These are phyloP conservation scores for Lampris incognitus DNA, from an alignment of 2,113 vertebrate species.

Conservation along the genomic window DNA sequence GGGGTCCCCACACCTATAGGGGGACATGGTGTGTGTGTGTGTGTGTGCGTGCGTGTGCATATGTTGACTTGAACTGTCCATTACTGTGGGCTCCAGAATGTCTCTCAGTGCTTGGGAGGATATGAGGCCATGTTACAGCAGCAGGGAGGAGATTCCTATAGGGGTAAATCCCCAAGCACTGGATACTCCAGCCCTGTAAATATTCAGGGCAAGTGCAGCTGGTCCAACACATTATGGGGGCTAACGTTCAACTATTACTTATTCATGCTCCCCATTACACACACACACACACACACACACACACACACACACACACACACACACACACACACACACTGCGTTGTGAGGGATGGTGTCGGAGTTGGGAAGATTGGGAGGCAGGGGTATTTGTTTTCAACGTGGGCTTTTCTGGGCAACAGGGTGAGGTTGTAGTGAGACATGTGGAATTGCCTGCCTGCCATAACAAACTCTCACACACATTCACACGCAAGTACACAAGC, in stretches of 20 bases:
- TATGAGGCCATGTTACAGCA: slow-evolving; percentile 25
- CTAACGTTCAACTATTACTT: slow-evolving; percentile 73
- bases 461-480: too few species aligned
- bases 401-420: too few species aligned
- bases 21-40: too few species aligned
- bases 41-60: too few species aligned
- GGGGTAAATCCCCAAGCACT: slow-evolving; percentile 56
- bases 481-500: too few species aligned
- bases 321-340: slow-evolving; percentile 6
- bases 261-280: slow-evolving; percentile 73
- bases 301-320: slow-evolving; percentile 28
- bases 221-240: slow-evolving; percentile 66
- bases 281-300: slow-evolving; percentile 37
- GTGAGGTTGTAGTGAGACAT: too few species aligned
- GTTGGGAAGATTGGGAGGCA: too few species aligned
- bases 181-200: slow-evolving; percentile 68
- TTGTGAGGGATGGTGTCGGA: too few species aligned
- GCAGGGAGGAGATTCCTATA: slow-evolving; percentile 52
- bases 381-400: too few species aligned
- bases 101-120: not conserved
- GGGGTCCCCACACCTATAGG: too few species aligned
- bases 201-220: slow-evolving; percentile 75
- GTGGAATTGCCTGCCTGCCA: too few species aligned
- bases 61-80: not conserved
- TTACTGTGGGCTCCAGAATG: not conserved